These are phyloP conservation scores for Raphicerus campestris DNA, from an alignment of 2,113 vertebrate genomes.

Conservation along the genomic window DNA sequence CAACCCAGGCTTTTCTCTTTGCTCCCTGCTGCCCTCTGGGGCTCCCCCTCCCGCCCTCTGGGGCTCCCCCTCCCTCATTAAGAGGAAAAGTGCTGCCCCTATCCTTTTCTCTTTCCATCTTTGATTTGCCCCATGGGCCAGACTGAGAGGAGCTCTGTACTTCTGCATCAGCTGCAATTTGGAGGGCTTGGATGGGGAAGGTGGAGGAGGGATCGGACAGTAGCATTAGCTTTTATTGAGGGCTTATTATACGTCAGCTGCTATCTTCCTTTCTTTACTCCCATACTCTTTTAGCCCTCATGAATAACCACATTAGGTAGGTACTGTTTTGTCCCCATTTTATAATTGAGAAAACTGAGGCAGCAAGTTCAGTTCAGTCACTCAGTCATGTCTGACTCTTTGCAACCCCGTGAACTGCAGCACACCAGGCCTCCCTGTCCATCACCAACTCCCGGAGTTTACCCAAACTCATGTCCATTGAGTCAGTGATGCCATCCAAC, in stretches of 20 bases:
- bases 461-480: background rate
- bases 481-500: background rate
- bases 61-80: background rate
- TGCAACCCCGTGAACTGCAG: background rate
- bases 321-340: background rate
- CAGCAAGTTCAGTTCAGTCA: background rate
- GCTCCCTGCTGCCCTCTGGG: background rate
- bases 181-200: background rate
- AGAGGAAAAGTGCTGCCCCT: background rate
- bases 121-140: background rate
- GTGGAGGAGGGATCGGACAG: background rate
- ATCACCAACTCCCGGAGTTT: background rate
- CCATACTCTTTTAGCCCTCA: background rate
- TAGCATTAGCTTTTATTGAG: background rate
- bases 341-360: background rate
- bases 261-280: background rate
- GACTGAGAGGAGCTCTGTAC: background rate
- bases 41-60: background rate
- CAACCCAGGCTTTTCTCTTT: background rate
- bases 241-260: background rate
- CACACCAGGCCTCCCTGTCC: background rate
- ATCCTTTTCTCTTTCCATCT: background rate
- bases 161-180: background rate
- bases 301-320: background rate
- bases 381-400: background rate